Evolutionary conservation across 2,888 invertebrate species (phyloP).

Genomic region (Eilema sororculum): DNA sequence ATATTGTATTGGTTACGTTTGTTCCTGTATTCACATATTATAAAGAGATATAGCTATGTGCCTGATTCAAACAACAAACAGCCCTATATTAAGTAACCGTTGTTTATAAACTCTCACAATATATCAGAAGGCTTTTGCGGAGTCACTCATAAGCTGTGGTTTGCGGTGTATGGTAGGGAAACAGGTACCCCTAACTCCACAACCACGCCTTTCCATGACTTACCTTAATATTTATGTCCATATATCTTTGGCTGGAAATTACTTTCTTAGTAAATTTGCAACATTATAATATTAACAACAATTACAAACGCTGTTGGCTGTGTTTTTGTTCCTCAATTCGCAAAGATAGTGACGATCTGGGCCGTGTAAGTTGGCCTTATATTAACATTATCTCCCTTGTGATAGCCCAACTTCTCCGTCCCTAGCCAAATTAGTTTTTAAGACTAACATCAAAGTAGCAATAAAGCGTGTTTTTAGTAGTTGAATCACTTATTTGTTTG

Average conservation of each 20-base stretch:
- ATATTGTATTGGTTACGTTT: no score
- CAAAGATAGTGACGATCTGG: constrained; percentile 55
- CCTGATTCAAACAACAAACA: background rate
- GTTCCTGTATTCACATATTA: background rate
- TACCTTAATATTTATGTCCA: background rate
- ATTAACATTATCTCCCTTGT: constrained; percentile 68
- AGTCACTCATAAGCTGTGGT: background rate
- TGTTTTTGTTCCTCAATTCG: constrained; percentile 74
- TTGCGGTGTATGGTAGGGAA: background rate
- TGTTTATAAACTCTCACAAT: background rate
- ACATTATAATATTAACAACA: constrained; percentile 55
- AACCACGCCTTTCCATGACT: background rate
- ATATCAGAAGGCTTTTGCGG: background rate
- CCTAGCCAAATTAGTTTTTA: constrained; percentile 70
- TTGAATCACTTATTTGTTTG: constrained; percentile 47
- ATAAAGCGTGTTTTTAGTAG: constrained; percentile 54
- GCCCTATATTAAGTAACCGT: background rate
- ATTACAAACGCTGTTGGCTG: constrained; percentile 71
- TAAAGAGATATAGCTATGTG: background rate
- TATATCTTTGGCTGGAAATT: background rate
- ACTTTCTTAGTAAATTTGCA: background rate
- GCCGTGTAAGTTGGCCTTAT: constrained; percentile 59
- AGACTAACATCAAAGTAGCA: constrained; percentile 62
- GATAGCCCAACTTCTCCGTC: constrained; percentile 56
- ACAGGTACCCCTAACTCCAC: background rate